Conservation (phyloP, 2,797 vertebrate genomes). For the Spinibarbus caldwelli region DNA sequence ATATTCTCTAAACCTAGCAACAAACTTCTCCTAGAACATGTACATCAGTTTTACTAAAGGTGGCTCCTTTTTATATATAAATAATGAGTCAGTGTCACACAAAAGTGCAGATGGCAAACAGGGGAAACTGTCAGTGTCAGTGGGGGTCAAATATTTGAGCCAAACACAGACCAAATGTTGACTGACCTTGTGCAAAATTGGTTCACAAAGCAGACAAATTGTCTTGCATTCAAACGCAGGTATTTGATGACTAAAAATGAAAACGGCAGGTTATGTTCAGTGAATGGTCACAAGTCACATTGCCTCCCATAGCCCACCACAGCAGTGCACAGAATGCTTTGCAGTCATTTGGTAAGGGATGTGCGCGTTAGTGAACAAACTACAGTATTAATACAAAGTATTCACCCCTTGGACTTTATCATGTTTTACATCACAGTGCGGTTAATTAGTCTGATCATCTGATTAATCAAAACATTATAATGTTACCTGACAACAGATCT, state of each 20-base stretch:
- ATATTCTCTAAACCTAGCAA: neutral
- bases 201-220: slow-evolving; percentile 10
- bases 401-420: neutral
- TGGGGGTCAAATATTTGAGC: slow-evolving; percentile 7
- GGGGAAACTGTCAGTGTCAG: neutral
- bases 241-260: neutral
- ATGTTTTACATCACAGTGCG: neutral
- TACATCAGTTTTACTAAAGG: neutral
- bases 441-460: neutral
- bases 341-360: neutral
- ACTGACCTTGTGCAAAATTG: slow-evolving; percentile 15
- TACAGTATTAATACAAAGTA: neutral
- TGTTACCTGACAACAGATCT: too few species aligned
- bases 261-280: neutral
- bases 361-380: neutral
- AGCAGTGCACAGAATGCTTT: neutral
- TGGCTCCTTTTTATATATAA: neutral
- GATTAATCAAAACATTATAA: neutral
- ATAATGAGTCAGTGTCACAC: neutral
- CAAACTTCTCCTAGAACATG: neutral
- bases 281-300: neutral
- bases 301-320: neutral
- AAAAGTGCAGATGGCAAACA: slow-evolving; percentile 31
- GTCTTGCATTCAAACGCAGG: neutral
- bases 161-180: slow-evolving; percentile 31